Evolutionary conservation across 2,888 invertebrate genomes (phyloP), one percentile per base, ranked within the genome.

Genomic region (Phyllotreta cruciferae): DNA sequence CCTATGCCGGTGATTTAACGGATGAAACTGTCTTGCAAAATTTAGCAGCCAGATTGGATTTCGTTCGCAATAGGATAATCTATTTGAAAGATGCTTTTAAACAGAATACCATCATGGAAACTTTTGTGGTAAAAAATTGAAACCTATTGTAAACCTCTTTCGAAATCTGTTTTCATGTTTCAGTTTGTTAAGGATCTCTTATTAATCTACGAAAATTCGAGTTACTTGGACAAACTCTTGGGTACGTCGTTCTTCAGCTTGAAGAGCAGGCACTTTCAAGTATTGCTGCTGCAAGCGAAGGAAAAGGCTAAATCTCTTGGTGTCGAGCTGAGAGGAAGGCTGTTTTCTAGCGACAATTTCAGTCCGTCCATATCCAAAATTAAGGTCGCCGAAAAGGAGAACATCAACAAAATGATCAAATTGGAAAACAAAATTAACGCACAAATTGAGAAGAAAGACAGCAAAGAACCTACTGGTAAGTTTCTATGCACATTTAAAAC

Each of bases 221-320:
- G 93, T 71, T 92, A 90, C 76, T 84, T 95, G 79, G 94, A 95
- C 81, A 90, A 91, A 71, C 83, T 93, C 61, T 89, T 95, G 85
- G 91, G 90, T 53, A 94, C 94, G 0, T 87, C 90, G 3, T 94
- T 92, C 81, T 95, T 95, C 80, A 81, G 79, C 66, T 70, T 79
- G 49, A 79, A 79, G 66, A 82, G 81, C 70, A 77, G 73, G 75
- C 89, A 93, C 80, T 93, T 93, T 79, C 85, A 88, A 85, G 90
- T 90, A 47, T 81, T 94, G 1, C 77, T 94, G 56, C 88, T 90
- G 69, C 87, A 90, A 36, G 91, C 92, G 0, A 87, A 91, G 38
- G 91, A 91, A 75, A 86, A 88, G 64, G 91, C 91, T 0, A 85
- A 88, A 49, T 84, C 86, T 1, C 88, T 91, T 73, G 91, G 90